A percentile compares a stretch with the other conserved stretches of the same genome.
Conservation (phyloP, 2,113 vertebrate genomes). For the Pungitius pungitius region DNA sequence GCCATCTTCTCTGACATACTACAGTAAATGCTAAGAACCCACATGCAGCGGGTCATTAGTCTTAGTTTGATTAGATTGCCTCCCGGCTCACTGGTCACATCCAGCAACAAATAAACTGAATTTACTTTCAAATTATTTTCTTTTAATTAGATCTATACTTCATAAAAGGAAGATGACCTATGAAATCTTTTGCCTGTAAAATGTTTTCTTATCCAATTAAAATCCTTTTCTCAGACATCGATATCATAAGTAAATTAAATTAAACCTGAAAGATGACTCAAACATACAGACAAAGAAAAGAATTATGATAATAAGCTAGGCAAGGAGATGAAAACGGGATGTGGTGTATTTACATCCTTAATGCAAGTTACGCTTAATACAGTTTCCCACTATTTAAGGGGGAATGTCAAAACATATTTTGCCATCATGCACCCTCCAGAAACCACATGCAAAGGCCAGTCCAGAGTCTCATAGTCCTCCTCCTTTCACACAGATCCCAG, state of each 20-base stretch:
- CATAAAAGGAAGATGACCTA: slow-evolving; percentile 4
- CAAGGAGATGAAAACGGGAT: slow-evolving; percentile 11
- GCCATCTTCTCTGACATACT: slow-evolving; percentile 10
- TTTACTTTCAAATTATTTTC: slow-evolving; percentile 45
- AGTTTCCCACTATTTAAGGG: slow-evolving; percentile 9
- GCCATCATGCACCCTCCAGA: neutral
- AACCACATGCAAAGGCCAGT: neutral
- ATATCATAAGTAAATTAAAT: slow-evolving; percentile 27
- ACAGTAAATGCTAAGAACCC: slow-evolving; percentile 30
- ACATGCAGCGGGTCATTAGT: slow-evolving; percentile 41
- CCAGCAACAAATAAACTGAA: slow-evolving; percentile 44
- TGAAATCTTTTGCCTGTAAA: neutral
- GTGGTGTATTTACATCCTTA: slow-evolving; percentile 1
- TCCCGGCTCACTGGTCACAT: slow-evolving; percentile 43
- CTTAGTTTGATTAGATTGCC: slow-evolving; percentile 57
- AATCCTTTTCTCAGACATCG: slow-evolving; percentile 9
- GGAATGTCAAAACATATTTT: neutral
- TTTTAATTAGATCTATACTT: slow-evolving; percentile 56
- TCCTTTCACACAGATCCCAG: slow-evolving; percentile 84
- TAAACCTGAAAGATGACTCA: slow-evolving; percentile 19
- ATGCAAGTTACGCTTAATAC: neutral
- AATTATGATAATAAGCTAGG: neutral
- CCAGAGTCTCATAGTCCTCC: neutral
- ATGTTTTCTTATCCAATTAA: slow-evolving; percentile 15
- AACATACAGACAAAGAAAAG: slow-evolving; percentile 6